phyloP scores from a whole-genome alignment of 2,888 invertebrate genomes.

The Yponomeuta evonymella region DNA sequence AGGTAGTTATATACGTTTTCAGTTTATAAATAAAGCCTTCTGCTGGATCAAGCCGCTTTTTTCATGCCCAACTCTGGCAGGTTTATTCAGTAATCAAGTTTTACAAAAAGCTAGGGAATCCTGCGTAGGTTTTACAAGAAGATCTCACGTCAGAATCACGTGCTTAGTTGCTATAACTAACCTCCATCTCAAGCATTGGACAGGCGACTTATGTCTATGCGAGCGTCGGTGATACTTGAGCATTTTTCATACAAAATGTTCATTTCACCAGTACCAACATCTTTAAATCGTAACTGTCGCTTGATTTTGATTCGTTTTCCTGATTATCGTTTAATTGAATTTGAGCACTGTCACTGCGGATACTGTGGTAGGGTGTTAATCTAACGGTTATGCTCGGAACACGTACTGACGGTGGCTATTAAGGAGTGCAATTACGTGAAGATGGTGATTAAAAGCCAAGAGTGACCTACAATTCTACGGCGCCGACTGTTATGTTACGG shows the following conservation, averaged over 20 bases:
- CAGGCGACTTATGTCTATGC: constrained; percentile 70
- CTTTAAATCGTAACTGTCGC: background rate
- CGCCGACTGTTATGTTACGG: constrained; percentile 50
- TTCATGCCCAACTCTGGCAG: too few species aligned
- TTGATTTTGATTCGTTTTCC: constrained; percentile 4
- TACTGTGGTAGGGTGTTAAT: constrained; percentile 28
- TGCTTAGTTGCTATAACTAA: constrained; percentile 31
- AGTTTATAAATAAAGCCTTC: too few species aligned
- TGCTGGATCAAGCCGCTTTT: too few species aligned
- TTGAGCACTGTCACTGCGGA: constrained; percentile 12
- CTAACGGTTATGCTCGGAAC: constrained; percentile 31
- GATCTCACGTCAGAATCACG: background rate
- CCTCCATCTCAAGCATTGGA: constrained; percentile 72
- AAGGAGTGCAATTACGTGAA: constrained; percentile 25
- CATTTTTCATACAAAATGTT: constrained; percentile 70
- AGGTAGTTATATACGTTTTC: too few species aligned
- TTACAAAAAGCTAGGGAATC: too few species aligned
- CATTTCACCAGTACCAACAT: constrained; percentile 52
- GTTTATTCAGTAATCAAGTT: too few species aligned
- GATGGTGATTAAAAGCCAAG: constrained; percentile 31
- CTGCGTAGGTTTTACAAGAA: too few species aligned
- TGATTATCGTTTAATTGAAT: constrained; percentile 1
- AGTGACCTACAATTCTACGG: constrained; percentile 35
- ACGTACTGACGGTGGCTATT: constrained; percentile 27
- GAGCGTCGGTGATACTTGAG: constrained; percentile 74